These are phyloP conservation scores for Calliopum simillimum DNA, from an alignment of 2,888 invertebrate genomes.

Conservation along the genomic window DNA sequence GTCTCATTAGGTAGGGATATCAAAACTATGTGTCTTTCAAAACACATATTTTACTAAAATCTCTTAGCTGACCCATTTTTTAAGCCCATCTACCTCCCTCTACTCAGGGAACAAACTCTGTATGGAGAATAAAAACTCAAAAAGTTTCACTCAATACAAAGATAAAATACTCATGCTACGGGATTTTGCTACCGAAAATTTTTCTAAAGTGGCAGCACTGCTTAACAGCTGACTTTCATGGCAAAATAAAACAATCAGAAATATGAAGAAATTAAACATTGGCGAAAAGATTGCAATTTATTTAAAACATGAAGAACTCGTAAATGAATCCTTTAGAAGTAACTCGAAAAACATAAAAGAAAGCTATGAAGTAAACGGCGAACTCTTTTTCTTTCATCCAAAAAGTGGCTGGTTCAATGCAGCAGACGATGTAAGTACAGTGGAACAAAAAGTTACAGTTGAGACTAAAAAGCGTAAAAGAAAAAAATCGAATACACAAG, in stretches of 20 bases:
- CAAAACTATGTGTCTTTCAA: too few relatives aligned
- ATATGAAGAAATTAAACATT: slow-evolving; percentile 50
- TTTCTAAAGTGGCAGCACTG: too few relatives aligned
- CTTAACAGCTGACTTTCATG: not conserved
- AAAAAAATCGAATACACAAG: not conserved
- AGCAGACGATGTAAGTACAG: not conserved
- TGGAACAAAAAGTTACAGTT: slow-evolving; percentile 14
- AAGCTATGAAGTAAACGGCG: slow-evolving; percentile 47
- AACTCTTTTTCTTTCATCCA: slow-evolving; percentile 54
- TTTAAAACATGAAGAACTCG: slow-evolving; percentile 55
- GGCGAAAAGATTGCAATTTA: slow-evolving; percentile 49
- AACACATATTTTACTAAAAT: too few relatives aligned
- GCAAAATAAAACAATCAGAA: not conserved
- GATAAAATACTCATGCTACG: too few relatives aligned
- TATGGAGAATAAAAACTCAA: too few relatives aligned
- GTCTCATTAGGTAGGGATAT: too few relatives aligned
- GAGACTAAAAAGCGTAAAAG: not conserved
- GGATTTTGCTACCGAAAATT: too few relatives aligned
- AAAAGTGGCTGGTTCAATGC: slow-evolving; percentile 37
- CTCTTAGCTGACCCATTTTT: too few relatives aligned
- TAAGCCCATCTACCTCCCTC: too few relatives aligned
- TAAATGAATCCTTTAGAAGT: slow-evolving; percentile 50
- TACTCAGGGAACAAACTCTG: too few relatives aligned
- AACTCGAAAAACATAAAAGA: not conserved
- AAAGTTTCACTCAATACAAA: too few relatives aligned